These are phyloP conservation scores for Rhyacophila brunnea DNA, from an alignment of 1,140 invertebrate species.

Conservation along the genomic window DNA sequence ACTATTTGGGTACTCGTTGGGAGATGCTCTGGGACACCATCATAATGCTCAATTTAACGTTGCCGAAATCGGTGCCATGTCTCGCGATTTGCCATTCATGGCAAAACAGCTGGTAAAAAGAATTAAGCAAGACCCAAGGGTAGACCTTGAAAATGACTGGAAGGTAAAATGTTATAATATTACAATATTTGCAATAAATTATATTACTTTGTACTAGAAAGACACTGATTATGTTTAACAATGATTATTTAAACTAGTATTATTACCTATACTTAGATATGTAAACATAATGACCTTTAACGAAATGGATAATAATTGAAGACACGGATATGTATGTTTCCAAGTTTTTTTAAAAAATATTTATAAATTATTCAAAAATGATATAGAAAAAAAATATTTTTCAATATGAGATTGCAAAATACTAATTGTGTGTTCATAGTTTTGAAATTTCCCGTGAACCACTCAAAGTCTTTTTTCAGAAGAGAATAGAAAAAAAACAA, in stretches of 20 bases:
- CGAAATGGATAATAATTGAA: not conserved
- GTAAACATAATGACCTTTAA: not conserved
- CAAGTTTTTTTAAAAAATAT: no score
- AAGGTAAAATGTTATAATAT: slow-evolving; percentile 52
- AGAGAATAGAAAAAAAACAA: no score
- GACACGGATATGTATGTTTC: not conserved
- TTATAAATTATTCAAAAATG: no score
- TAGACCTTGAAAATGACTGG: slow-evolving; percentile 65
- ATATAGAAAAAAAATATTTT: no score
- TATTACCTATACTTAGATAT: not conserved
- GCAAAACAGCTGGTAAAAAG: slow-evolving; percentile 59
- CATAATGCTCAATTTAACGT: slow-evolving; percentile 59
- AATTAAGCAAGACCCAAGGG: slow-evolving; percentile 58
- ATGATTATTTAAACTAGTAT: not conserved
- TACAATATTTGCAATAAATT: not conserved
- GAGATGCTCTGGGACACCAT: slow-evolving; percentile 47
- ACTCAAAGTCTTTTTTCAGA: no score
- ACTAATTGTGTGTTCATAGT: no score
- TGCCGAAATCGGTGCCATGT: slow-evolving; percentile 61
- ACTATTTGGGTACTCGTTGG: slow-evolving; percentile 58
- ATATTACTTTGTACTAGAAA: not conserved
- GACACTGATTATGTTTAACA: not conserved
- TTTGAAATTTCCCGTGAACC: no score
- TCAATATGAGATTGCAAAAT: no score
- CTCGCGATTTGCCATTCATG: slow-evolving; percentile 62